Base-by-base conservation (phyloP, 2,113 vertebrate genomes). In the Electrona antarctica region DNA sequence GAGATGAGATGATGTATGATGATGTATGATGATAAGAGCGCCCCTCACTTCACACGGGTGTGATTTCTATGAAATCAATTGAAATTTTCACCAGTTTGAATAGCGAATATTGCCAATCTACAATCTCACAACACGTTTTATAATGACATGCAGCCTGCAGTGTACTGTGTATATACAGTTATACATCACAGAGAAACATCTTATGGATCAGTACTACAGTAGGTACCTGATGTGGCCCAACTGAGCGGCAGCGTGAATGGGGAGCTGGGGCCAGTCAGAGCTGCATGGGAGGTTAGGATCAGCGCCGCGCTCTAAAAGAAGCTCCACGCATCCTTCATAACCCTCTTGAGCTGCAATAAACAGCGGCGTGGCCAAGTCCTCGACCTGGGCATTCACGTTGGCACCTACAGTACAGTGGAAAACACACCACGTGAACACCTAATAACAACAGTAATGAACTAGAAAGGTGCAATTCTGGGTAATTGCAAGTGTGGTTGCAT, bases 291-390 rank as follows among this genome's bases (percentile, higher is more conserved):
- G 87, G 76, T 99, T 93, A 1, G 97, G 93, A 72, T 98, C 91
- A 2, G 96, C 97, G 0, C 94, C 93, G 45, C 71, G 88, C 1
- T 92, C 78, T 73, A 99, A 7, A 69, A 99, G 85, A 41, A 95
- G 74, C 1, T 95, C 91, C 87, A 97, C 94, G 46, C 97, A 96
- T 0, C 79, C 41, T 0, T 64, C 6, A 33, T 98, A 95, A n/a
- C 96, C 97, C 78, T 99, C 96, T 82, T 99, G 98, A 0, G 95
- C 92, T n/a, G 97, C 95, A 6, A 99, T 97, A 74, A 98, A 90
- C 70, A 99, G 91, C 0, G 98, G 96, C 0, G 96, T 96, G 64
- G 97, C 97, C 80, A 91, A 90, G 87, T 99, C 97, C 6, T 89
- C 91, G 7, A 96, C 95, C 77, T 96, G 96, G 68, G 90, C 91